Evolutionary conservation across 1,140 invertebrate species (phyloP).

Genomic region (Drosophila sproati): DNA sequence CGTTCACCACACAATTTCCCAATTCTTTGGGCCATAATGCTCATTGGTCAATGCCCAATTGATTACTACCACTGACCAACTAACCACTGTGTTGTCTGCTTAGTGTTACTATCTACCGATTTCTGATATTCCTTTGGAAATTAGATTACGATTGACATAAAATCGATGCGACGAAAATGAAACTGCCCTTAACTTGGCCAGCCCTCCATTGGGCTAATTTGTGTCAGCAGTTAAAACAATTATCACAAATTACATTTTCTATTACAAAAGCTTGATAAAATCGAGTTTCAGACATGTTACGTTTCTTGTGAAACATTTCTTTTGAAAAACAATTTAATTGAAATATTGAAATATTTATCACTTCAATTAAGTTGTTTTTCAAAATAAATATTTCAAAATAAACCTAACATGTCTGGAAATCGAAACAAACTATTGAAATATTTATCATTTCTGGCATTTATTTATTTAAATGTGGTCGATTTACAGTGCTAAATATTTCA

Average conservation of each 20-base stretch:
- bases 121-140: slow-evolving; percentile 6
- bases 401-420: too few relatives aligned
- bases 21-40: slow-evolving; percentile 29
- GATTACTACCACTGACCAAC: slow-evolving; percentile 1
- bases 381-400: too few relatives aligned
- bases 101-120: slow-evolving; percentile 1
- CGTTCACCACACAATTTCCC: slow-evolving; percentile 32
- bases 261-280: neutral
- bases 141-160: slow-evolving; percentile 55
- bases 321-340: too few relatives aligned
- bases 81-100: too few relatives aligned
- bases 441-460: too few relatives aligned
- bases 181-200: slow-evolving; percentile 1
- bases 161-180: slow-evolving; percentile 59
- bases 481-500: too few relatives aligned
- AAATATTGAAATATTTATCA: too few relatives aligned
- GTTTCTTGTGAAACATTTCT: neutral
- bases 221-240: neutral
- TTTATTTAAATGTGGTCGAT: too few relatives aligned
- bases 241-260: neutral
- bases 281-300: neutral
- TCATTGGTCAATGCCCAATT: slow-evolving; percentile 16
- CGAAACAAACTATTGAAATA: too few relatives aligned
- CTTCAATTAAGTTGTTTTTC: too few relatives aligned
- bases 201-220: neutral